Evolutionary conservation across 2,797 vertebrate genomes (phyloP), one percentile per base, ranked within the genome.

Genomic region (Hemibagrus guttatus): DNA sequence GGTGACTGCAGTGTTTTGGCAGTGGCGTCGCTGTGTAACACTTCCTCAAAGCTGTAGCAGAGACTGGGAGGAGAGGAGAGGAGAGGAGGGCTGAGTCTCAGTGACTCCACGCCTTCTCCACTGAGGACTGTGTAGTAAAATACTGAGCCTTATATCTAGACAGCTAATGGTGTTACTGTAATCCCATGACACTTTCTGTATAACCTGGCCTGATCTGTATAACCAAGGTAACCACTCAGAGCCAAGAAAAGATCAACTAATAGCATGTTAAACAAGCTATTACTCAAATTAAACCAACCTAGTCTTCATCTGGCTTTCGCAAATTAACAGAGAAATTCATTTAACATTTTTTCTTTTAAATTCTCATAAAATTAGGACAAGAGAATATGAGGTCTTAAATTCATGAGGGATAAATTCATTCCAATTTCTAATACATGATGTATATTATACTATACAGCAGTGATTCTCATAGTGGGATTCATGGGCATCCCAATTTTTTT

Each of bases 91-190:
- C 35, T 21, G 52, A 42, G 84, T 68, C 56, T 84, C 64, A 12
- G 35, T 0, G 12, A 69, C 84, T 63, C 59, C 78, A 69, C 84
- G 74, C 87, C 81, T 81, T 86, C 72, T 88, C 81, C 85, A 71
- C 9, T 75, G 28, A 81, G 63, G 56, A 85, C 87, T 82, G 93
- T 49, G 49, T 35, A 93, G 93, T 92, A 90, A 81, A 90, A 91
- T 91, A 91, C 85, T 84, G 68, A 90, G 84, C 90, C 89, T 85
- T 85, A 90, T 84, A 93, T 89, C 87, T 90, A 91, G 87, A 90
- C 90, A 83, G 89, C 89, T 93, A 89, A 94, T 92, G 89, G 92
- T 90, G 92, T 94, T 95, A 94, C 88, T 89, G 88, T 95, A 95
- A 95, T 95, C 94, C 91, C 74, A 89, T 93, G 93, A 93, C 92